phyloP scores from a whole-genome alignment of 2,888 invertebrate species.

The Seladonia tumulorum region DNA sequence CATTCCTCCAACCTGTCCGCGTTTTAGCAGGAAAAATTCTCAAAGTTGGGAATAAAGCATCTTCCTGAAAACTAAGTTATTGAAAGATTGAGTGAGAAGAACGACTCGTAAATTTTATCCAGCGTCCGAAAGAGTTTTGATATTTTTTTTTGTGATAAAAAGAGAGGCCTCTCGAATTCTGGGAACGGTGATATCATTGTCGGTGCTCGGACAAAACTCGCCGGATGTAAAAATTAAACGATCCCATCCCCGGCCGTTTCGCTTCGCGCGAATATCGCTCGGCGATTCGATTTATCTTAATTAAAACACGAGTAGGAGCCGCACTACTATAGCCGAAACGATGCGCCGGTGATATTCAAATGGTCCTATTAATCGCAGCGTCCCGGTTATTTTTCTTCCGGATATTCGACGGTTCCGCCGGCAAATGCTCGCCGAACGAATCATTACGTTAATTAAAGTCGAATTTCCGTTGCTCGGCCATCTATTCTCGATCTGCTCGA shows the following conservation, averaged over 20 bases:
- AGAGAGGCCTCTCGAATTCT: slow-evolving; percentile 23
- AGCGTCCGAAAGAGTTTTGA: background rate
- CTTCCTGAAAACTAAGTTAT: background rate
- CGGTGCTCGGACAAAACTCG: slow-evolving; percentile 23
- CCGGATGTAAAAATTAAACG: slow-evolving; percentile 39
- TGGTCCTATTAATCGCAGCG: background rate
- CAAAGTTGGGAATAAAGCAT: fast-evolving
- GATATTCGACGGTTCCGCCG: background rate
- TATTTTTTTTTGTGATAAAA: background rate
- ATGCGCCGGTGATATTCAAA: background rate
- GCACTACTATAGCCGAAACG: background rate
- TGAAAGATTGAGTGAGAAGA: background rate
- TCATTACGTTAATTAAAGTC: background rate
- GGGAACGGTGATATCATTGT: slow-evolving; percentile 47
- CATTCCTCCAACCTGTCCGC: background rate
- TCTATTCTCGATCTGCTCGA: background rate
- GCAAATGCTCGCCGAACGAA: background rate
- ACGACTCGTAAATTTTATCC: background rate
- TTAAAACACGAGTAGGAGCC: slow-evolving; percentile 11
- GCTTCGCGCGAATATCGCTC: background rate
- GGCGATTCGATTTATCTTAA: slow-evolving; percentile 38
- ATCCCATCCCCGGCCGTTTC: background rate
- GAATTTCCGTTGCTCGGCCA: background rate
- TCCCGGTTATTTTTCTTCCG: background rate
- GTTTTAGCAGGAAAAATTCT: background rate